Base-by-base conservation (phyloP, 2,888 invertebrate species). In the Drosophila tripunctata region DNA sequence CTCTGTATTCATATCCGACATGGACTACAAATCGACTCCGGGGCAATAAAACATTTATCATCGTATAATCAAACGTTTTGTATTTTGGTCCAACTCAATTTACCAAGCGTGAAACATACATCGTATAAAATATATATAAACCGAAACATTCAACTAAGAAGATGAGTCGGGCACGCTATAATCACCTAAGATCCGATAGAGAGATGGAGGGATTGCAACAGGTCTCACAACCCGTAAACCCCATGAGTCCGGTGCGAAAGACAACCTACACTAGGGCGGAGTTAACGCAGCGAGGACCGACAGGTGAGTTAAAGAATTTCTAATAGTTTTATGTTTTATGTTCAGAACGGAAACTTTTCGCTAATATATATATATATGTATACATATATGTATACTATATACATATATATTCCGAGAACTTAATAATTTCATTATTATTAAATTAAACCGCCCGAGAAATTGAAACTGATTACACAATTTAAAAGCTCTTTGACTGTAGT, bases 141-240 rank as follows among this genome's bases (percentile, higher is more conserved):
- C 55, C 55, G 14, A 36, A 33, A 36, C 54, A 27, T 27, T 27
- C 3, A 27, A 10, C 10, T 4, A 10, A 15, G 6, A 48, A 30
- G 3, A 72, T 82, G 86, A 62, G 64, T 52, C 78, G 81, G 19
- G 21, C 51, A 15, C 75, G 82, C 6, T 27, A 48, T 4, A 58
- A 41, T 44, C 35, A 54, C 1, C n/a, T 58, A 45, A 43, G 65
- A n/a, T 62, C 36, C 31, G 66, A 82, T 0, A 60, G 63, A 1
- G 58, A 52, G 0, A 21, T 41, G 2, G 74, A 80, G 10, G 70
- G 58, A 4, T 31, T 78, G 10, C 52, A 77, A 2, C 80, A 80
- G 36, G 43, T 52, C 1, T 12, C 61, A 7, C 15, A 22, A 0
- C 1, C 40, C 8, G 12, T 8, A 3, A 24, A 17, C 6, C 8